phyloP scores from a whole-genome alignment of 1,140 invertebrate species.

The Rhagoletis zephyria region DNA sequence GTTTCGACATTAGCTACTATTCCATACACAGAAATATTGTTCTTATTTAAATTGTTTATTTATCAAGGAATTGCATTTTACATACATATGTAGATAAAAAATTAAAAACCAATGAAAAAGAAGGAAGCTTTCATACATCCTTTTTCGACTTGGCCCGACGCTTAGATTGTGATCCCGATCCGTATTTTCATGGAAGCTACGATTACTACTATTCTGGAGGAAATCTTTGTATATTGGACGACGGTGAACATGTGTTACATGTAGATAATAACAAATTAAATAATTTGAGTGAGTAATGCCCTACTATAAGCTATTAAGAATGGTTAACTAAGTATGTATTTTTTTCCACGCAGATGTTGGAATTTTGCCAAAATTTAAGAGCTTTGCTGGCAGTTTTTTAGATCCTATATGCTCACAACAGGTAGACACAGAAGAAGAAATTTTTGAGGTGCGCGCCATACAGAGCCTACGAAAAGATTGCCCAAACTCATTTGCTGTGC shows the following conservation, averaged over 20 bases:
- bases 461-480: background rate
- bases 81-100: slow-evolving; percentile 16
- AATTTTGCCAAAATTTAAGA: background rate
- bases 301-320: no score
- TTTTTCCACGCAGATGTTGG: slow-evolving; percentile 1
- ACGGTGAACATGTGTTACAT: slow-evolving; percentile 52
- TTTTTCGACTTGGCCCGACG: slow-evolving; percentile 54
- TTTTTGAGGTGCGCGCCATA: slow-evolving; percentile 54
- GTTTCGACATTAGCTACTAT: no score
- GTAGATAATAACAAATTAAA: slow-evolving; percentile 23
- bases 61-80: background rate
- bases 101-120: slow-evolving; percentile 12
- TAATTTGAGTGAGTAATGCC: slow-evolving; percentile 46
- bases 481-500: slow-evolving; percentile 41
- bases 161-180: slow-evolving; percentile 54
- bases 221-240: slow-evolving; percentile 47
- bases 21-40: background rate
- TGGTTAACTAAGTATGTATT: background rate
- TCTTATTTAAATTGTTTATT: background rate
- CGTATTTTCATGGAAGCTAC: slow-evolving; percentile 55
- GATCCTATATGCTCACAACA: background rate
- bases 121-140: slow-evolving; percentile 28
- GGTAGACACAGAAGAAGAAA: slow-evolving; percentile 32
- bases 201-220: slow-evolving; percentile 58
- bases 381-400: background rate